Percentiles rank a stretch among this genome's conserved stretches.
phyloP scores from a whole-genome alignment of 64 coral and sea anemone species.

The Pachyseris speciosa region DNA sequence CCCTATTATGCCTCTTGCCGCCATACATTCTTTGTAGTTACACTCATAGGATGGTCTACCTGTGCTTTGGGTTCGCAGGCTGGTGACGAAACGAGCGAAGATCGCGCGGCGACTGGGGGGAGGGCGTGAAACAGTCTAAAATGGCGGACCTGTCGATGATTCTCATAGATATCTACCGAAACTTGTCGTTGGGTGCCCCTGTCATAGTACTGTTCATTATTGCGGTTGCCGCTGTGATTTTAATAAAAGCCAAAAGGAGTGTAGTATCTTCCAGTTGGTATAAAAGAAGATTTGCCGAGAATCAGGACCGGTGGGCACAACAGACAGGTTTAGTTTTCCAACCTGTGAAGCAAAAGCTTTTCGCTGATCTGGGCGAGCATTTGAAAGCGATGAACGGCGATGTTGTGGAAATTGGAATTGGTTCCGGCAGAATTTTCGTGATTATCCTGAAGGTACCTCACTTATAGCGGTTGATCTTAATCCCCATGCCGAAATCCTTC shows the following conservation, averaged over 20 bases:
- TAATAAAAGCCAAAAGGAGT: background rate
- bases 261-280: background rate
- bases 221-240: background rate
- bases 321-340: background rate
- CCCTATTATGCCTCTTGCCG: no score
- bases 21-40: no score
- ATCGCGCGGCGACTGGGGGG: no score
- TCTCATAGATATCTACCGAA: no score
- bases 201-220: no score
- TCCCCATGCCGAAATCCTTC: background rate
- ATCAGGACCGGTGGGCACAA: background rate
- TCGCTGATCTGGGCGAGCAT: background rate
- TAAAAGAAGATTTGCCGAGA: constrained; percentile 5
- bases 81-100: no score
- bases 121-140: no score
- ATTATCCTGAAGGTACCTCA: constrained; percentile 48
- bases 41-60: no score
- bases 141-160: background rate
- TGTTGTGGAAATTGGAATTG: constrained; percentile 60
- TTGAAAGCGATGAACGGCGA: constrained; percentile 12
- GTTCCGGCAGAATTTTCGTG: constrained; percentile 55
- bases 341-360: constrained; percentile 5
- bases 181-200: no score
- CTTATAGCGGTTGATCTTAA: constrained; percentile 49
- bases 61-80: no score